Base-by-base conservation (phyloP, 2,797 vertebrate genomes). In the Betta splendens region DNA sequence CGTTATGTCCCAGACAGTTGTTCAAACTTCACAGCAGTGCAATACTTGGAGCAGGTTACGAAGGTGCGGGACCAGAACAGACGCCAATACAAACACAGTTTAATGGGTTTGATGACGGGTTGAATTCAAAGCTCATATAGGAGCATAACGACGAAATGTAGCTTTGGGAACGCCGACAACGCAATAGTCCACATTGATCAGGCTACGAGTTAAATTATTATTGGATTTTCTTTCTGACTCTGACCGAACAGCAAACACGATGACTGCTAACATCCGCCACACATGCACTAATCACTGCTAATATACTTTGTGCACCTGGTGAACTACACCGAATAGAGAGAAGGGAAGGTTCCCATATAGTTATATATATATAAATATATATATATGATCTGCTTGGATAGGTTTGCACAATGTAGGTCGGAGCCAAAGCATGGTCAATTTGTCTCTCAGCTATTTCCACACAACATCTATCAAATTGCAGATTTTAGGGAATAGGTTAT, bases 31-130 rank as follows among this genome's bases (percentile, higher is more conserved):
- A 79, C 65, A 77, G 46, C 66, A 67, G 69, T 77, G 72, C 73
- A n/a, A n/a, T n/a, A n/a, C 9, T 49, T 75, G n/a, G n/a, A n/a
- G n/a, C n/a, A n/a, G n/a, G n/a, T n/a, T n/a, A n/a, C n/a, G n/a
- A n/a, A n/a, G n/a, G n/a, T n/a, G n/a, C n/a, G n/a, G n/a, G n/a
- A n/a, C n/a, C n/a, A 52, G 60, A 81, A 82, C 69, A 81, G 65
- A 85, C 80, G 72, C 67, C 48, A 62, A 69, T 70, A 80, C 84
- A 85, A 84, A 85, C 72, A 86, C 46, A 53, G 80, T 87, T 74
- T 84, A 91, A 88, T 89, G 71, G 83, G 77, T 75, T 55, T 65
- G 77, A 82, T 80, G 72, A 85, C 84, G 75, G 79, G 38, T 72
- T 43, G 53, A 80, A 81, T 83, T 72, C 71, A 75, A 81, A 75